A percentile compares a stretch with the other conserved stretches of the same genome.
phyloP scores from a whole-genome alignment of 1,140 invertebrate species.

The Pogonus chalceus region DNA sequence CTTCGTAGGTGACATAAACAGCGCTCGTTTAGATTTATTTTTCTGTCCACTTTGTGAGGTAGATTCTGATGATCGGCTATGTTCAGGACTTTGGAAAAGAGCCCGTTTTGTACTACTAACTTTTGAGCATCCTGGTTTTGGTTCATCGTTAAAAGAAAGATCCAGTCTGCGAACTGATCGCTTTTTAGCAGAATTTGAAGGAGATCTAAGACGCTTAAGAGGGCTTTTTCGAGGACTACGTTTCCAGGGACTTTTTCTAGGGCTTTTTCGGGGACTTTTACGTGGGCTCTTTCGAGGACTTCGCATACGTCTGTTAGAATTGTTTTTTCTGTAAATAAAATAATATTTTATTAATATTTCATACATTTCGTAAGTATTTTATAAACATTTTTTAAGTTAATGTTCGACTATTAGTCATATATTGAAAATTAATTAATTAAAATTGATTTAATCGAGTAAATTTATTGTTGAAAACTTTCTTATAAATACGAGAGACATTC shows the following conservation, averaged over 20 bases:
- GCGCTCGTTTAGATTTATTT: conserved; percentile 43
- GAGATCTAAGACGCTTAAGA: conserved; percentile 25
- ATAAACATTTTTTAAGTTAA: too few relatives aligned
- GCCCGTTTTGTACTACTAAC: conserved; percentile 48
- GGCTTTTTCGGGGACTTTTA: conserved; percentile 36
- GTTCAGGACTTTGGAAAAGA: conserved; percentile 51
- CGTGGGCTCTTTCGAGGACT: conserved; percentile 37
- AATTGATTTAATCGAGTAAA: too few relatives aligned
- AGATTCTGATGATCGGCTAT: conserved; percentile 26
- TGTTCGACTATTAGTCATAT: too few relatives aligned
- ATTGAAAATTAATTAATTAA: too few relatives aligned
- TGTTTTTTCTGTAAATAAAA: too few relatives aligned
- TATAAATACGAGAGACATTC: too few relatives aligned
- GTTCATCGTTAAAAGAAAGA: conserved; percentile 26
- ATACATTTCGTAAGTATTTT: too few relatives aligned
- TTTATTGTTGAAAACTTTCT: too few relatives aligned
- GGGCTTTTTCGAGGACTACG: conserved; percentile 29
- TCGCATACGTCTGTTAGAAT: conserved; percentile 32
- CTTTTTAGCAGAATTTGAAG: conserved; percentile 39
- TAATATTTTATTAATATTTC: too few relatives aligned
- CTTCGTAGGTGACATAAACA: conserved; percentile 45
- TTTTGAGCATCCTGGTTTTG: conserved; percentile 30
- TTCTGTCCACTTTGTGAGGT: conserved; percentile 26
- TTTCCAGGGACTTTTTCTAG: conserved; percentile 35
- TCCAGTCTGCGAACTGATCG: conserved; percentile 35